phyloP scores from a whole-genome alignment of 2,888 invertebrate genomes.

The Malthinus seriepunctatus region DNA sequence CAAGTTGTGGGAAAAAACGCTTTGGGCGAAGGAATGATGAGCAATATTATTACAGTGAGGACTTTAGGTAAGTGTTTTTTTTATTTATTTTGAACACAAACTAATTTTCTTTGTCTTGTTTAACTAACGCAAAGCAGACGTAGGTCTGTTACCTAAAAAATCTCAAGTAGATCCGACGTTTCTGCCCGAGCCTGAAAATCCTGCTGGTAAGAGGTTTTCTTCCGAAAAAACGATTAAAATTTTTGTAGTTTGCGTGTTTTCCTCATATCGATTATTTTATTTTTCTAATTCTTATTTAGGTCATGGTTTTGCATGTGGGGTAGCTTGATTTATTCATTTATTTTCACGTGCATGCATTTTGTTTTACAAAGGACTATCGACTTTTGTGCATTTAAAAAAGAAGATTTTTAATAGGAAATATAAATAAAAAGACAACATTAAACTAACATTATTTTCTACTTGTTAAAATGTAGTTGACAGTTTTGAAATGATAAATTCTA shows the following conservation, averaged over 20 bases:
- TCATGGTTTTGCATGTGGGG: constrained; percentile 35
- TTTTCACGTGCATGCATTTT: constrained; percentile 16
- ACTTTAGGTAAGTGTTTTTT: constrained; percentile 75
- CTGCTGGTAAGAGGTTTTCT: constrained; percentile 64
- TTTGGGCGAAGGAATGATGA: constrained; percentile 94
- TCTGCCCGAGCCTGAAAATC: constrained; percentile 69
- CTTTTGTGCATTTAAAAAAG: neutral
- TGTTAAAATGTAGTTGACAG: constrained; percentile 17
- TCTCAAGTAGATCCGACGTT: constrained; percentile 67
- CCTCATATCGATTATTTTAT: constrained; percentile 30
- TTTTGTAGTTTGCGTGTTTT: constrained; percentile 28
- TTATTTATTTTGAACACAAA: neutral
- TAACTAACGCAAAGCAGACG: constrained; percentile 47
- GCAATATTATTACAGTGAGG: constrained; percentile 86
- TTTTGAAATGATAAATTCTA: constrained; percentile 26
- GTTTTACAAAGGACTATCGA: neutral
- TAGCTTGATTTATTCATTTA: constrained; percentile 19
- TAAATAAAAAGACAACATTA: constrained; percentile 11
- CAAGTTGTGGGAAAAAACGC: constrained; percentile 95
- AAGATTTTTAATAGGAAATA: neutral
- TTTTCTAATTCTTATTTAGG: constrained; percentile 33
- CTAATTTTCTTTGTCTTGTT: neutral
- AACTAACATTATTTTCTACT: constrained; percentile 22
- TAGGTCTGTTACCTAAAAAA: constrained; percentile 62
- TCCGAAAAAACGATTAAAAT: constrained; percentile 1